Conservation (phyloP, 2,888 invertebrate genomes). For the Caenorhabditis panamensis region DNA sequence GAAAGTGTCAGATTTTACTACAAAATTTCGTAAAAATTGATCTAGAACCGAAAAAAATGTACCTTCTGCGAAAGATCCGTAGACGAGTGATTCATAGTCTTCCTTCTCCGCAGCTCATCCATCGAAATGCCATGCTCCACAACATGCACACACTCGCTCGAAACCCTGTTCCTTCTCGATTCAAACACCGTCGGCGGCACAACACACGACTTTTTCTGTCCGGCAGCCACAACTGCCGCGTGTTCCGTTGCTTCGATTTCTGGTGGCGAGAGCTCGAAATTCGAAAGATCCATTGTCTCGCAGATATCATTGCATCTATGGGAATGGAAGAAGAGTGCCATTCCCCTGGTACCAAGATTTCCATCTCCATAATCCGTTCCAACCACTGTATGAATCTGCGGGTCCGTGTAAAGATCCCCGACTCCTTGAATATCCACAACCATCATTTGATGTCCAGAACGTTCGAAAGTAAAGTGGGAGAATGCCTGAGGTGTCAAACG, state of each 20-base stretch:
- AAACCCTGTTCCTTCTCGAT: conserved; percentile 28
- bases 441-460: conserved; percentile 84
- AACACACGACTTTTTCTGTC: conserved; percentile 42
- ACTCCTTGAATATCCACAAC: conserved; percentile 85
- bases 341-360: conserved; percentile 84
- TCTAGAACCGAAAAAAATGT: not conserved
- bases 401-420: conserved; percentile 85
- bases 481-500: conserved; percentile 84
- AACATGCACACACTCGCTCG: conserved; percentile 44
- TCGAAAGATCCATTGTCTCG: conserved; percentile 83
- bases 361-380: conserved; percentile 84
- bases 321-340: conserved; percentile 85
- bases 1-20: not conserved
- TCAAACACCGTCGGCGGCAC: conserved; percentile 45
- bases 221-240: conserved; percentile 31
- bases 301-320: conserved; percentile 84
- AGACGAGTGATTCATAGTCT: conserved; percentile 38
- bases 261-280: conserved; percentile 83
- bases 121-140: conserved; percentile 60
- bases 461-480: conserved; percentile 85
- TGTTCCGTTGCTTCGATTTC: conserved; percentile 42
- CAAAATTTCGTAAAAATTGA: too few species aligned
- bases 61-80: conserved; percentile 51
- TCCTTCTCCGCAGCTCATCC: conserved; percentile 51
- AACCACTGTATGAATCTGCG: conserved; percentile 84